Evolutionary conservation across 2,797 vertebrate species (phyloP).

Genomic region (Alouatta caraya): DNA sequence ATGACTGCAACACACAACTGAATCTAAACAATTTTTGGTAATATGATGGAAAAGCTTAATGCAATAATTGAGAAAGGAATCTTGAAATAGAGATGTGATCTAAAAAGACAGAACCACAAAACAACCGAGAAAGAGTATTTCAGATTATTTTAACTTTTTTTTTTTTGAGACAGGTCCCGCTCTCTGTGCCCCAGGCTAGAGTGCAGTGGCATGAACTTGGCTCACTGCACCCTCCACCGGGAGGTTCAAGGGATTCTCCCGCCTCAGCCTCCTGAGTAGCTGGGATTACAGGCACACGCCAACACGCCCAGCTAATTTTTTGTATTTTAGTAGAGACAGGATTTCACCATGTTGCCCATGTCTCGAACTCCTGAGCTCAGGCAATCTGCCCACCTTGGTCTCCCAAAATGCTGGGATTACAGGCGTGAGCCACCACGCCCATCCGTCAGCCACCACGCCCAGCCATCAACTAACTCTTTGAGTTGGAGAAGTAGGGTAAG

Average conservation of each 20-base stretch:
- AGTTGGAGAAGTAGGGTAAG: accelerated
- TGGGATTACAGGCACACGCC: too few species aligned
- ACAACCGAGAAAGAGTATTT: accelerated
- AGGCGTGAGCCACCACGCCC: neutral
- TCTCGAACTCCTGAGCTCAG: neutral
- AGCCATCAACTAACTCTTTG: neutral
- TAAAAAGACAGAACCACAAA: neutral
- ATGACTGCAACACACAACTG: neutral
- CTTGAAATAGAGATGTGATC: neutral
- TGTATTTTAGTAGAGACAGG: neutral
- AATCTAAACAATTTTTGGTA: neutral
- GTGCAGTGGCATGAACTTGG: too few species aligned
- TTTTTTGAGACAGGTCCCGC: too few species aligned
- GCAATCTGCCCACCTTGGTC: neutral
- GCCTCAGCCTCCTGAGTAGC: too few species aligned
- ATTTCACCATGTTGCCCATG: neutral
- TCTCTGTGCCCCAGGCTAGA: too few species aligned
- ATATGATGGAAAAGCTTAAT: too few species aligned
- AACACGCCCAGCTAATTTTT: too few species aligned
- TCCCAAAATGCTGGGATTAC: neutral
- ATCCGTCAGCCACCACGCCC: neutral
- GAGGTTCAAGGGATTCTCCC: too few species aligned
- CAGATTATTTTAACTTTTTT: neutral
- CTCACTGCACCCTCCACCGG: too few species aligned
- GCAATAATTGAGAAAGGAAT: neutral